phyloP scores from a whole-genome alignment of 2,113 vertebrate genomes.

The Mesocricetus auratus region DNA sequence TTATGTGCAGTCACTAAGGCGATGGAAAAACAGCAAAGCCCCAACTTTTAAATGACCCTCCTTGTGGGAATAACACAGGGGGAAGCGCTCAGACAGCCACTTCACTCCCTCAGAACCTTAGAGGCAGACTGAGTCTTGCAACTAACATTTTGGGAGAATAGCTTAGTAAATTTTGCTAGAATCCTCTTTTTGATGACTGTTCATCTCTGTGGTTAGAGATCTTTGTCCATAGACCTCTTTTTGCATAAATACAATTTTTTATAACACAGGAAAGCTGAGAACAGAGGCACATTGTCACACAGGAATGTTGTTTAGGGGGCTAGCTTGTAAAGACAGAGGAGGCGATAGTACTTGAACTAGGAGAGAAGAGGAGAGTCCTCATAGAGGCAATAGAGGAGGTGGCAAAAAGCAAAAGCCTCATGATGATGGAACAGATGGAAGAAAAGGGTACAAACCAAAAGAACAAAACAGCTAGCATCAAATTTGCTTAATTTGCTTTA shows the following conservation, averaged over 20 bases:
- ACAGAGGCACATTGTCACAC: neutral
- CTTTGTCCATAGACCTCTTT: constrained; percentile 9
- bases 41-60: constrained; percentile 6
- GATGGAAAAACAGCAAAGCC: neutral
- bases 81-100: neutral
- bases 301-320: neutral
- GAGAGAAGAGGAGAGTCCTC: neutral
- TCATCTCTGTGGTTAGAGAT: neutral
- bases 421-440: neutral
- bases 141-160: neutral
- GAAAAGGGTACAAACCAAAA: neutral
- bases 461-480: neutral
- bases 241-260: neutral
- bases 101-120: neutral
- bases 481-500: neutral
- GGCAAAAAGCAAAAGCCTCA: neutral
- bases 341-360: neutral
- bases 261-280: neutral
- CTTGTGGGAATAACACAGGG: neutral
- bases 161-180: constrained; percentile 4
- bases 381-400: neutral
- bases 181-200: neutral
- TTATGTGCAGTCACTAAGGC: neutral
- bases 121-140: neutral
- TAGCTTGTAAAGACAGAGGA: neutral